These are phyloP conservation scores for Acanthiza pusilla DNA, from an alignment of 2,797 vertebrate species.

Conservation along the genomic window DNA sequence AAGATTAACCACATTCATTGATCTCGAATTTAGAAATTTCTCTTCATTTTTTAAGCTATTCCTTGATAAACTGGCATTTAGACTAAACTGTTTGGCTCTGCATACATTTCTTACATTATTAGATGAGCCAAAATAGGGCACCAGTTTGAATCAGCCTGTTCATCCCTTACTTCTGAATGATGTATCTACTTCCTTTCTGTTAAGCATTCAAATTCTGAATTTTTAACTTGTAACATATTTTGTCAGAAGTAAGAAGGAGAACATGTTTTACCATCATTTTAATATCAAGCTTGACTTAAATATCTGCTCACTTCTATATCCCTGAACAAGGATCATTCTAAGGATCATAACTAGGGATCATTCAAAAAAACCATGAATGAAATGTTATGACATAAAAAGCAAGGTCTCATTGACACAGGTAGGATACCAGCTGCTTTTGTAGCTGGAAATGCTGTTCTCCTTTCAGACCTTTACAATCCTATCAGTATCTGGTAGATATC, in stretches of 20 bases:
- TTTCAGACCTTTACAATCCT: neutral
- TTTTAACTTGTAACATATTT: neutral
- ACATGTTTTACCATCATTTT: neutral
- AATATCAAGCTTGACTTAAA: neutral
- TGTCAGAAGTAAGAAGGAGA: neutral
- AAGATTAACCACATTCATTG: neutral
- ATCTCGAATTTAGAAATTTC: slow-evolving; percentile 1
- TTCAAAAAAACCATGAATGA: neutral
- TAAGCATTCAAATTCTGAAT: neutral
- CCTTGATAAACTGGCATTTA: neutral
- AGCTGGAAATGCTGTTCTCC: neutral
- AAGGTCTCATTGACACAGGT: neutral
- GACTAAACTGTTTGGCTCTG: neutral
- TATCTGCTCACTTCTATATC: neutral
- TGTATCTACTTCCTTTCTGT: neutral
- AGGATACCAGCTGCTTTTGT: neutral
- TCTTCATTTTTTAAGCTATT: neutral
- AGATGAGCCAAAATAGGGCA: neutral
- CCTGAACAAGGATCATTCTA: neutral
- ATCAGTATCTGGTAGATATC: neutral
- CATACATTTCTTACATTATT: neutral
- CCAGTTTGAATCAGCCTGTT: neutral
- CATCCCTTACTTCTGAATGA: neutral
- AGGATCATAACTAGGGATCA: neutral
- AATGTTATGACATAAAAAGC: neutral